Evolutionary conservation across 1,140 invertebrate genomes (phyloP).

Genomic region (Periplaneta americana): DNA sequence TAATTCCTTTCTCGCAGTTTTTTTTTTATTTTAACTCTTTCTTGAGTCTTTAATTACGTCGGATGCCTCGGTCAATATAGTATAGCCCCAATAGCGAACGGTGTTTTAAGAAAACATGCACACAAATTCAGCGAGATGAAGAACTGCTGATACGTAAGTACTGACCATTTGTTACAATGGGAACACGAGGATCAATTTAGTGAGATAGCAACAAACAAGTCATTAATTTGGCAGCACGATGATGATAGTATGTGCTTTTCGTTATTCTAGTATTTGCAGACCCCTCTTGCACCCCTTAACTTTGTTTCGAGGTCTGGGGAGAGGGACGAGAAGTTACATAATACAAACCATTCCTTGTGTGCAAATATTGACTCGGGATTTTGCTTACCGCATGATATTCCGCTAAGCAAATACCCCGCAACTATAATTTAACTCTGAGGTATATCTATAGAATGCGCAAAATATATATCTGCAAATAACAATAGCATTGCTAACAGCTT

Average conservation of each 20-base stretch:
- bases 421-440: background rate
- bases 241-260: background rate
- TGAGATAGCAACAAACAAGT: too few relatives aligned
- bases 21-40: too few relatives aligned
- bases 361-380: conserved; percentile 10
- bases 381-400: conserved; percentile 7
- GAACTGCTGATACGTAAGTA: too few relatives aligned
- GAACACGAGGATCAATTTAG: too few relatives aligned
- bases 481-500: background rate
- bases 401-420: background rate
- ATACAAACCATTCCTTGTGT: background rate
- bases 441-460: background rate
- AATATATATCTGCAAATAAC: background rate
- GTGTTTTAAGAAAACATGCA: too few relatives aligned
- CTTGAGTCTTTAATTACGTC: too few relatives aligned
- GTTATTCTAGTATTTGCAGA: background rate
- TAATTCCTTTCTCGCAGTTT: too few relatives aligned
- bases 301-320: background rate
- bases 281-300: background rate
- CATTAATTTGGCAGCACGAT: too few relatives aligned
- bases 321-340: background rate
- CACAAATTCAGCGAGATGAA: too few relatives aligned
- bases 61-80: too few relatives aligned
- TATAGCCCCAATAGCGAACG: too few relatives aligned
- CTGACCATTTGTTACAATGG: too few relatives aligned